Evolutionary conservation across 2,113 vertebrate species (phyloP).

Genomic region (Thryonomys swinderianus): DNA sequence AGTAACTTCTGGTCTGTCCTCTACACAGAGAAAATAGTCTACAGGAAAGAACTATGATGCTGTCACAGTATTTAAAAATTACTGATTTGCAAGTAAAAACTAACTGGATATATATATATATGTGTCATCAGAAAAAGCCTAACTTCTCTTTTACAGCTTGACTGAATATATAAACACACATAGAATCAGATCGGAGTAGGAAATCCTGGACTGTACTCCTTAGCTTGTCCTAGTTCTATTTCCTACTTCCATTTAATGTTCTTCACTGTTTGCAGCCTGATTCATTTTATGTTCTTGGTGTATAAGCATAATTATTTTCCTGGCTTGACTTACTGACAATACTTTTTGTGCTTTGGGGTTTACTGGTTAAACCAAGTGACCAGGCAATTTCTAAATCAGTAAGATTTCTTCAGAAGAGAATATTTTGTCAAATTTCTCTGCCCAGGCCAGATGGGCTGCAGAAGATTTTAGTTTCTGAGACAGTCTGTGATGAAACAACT

Average conservation of each 20-base stretch:
- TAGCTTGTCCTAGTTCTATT: not conserved
- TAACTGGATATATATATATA: not conserved
- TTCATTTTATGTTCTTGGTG: not conserved
- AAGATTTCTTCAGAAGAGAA: slow-evolving; percentile 40
- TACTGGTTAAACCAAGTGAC: not conserved
- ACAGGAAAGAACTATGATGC: not conserved
- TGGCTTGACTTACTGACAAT: not conserved
- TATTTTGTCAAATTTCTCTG: slow-evolving; percentile 37
- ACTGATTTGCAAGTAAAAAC: not conserved
- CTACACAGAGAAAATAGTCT: not conserved
- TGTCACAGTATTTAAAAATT: not conserved
- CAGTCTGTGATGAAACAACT: slow-evolving; percentile 42
- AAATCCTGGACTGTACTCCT: not conserved
- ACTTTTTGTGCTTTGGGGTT: not conserved
- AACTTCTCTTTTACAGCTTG: not conserved
- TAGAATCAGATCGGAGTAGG: not conserved
- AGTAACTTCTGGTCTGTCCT: not conserved
- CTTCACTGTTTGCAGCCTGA: not conserved
- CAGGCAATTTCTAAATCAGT: slow-evolving; percentile 24
- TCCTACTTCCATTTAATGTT: not conserved
- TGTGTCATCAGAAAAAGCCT: not conserved
- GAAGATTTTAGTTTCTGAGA: slow-evolving; percentile 58
- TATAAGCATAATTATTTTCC: not conserved
- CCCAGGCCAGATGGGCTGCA: slow-evolving; percentile 54
- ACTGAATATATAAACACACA: not conserved